Percentiles rank a stretch among this genome's conserved stretches.
phyloP scores from a whole-genome alignment of 1,140 invertebrate species.

The Aporrectodea caliginosa region DNA sequence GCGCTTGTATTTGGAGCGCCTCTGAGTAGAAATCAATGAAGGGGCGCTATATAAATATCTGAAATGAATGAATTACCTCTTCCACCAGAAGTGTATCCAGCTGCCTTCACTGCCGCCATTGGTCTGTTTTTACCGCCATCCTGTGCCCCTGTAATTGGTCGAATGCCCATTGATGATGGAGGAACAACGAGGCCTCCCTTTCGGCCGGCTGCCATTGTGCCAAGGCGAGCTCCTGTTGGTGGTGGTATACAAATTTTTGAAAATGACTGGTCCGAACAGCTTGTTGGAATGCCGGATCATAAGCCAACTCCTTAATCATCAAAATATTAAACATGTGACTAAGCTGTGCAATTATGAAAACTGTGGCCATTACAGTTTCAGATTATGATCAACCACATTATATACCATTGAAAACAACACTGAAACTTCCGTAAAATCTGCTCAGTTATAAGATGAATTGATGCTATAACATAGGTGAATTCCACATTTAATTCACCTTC shows the following conservation, averaged over 20 bases:
- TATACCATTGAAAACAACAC: background rate
- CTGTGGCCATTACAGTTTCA: background rate
- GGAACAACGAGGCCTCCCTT: conserved; percentile 44
- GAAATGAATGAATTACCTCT: no score
- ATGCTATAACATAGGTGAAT: no score
- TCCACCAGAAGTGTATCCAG: conserved; percentile 79
- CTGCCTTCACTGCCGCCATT: conserved; percentile 91
- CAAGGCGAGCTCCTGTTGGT: conserved; percentile 46
- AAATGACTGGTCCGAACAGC: conserved; percentile 63
- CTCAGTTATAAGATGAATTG: no score
- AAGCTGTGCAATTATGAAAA: background rate
- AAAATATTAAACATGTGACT: background rate
- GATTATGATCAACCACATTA: background rate
- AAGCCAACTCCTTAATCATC: conserved; percentile 59
- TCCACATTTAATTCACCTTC: background rate
- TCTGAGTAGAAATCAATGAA: no score
- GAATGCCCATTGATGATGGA: conserved; percentile 51
- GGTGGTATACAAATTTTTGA: conserved; percentile 61
- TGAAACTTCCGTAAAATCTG: no score
- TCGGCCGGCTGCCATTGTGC: conserved; percentile 41
- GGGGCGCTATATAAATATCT: no score
- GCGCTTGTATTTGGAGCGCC: no score
- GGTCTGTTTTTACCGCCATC: conserved; percentile 64
- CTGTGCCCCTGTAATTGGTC: conserved; percentile 44
- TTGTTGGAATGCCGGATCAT: conserved; percentile 66